These are phyloP conservation scores for Polyodon spathula DNA, from an alignment of 2,113 vertebrate genomes.

Conservation along the genomic window DNA sequence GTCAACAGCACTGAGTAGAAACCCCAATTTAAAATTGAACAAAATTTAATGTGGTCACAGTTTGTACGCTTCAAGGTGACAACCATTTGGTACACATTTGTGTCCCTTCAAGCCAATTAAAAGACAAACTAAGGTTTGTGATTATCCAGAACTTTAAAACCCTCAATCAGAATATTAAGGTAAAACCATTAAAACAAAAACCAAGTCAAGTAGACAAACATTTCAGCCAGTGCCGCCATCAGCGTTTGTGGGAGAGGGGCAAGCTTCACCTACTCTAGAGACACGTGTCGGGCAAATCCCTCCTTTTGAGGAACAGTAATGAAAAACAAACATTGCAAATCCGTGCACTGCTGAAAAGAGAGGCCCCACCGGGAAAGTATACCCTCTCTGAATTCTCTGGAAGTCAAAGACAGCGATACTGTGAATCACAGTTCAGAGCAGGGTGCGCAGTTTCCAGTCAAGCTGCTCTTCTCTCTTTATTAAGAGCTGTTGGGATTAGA, in stretches of 20 bases:
- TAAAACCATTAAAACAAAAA: background rate
- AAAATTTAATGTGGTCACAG: no score
- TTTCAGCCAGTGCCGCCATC: constrained; percentile 7
- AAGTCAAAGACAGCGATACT: constrained; percentile 34
- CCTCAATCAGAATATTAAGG: no score
- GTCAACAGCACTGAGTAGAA: no score
- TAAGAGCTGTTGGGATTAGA: constrained; percentile 21
- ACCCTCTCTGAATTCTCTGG: constrained; percentile 34
- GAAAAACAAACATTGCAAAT: constrained; percentile 65
- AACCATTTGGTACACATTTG: no score
- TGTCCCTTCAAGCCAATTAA: no score
- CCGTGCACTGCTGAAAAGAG: constrained; percentile 43
- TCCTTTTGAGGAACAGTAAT: constrained; percentile 54
- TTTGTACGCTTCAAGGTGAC: no score
- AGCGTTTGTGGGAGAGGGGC: constrained; percentile 29
- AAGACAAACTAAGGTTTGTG: no score
- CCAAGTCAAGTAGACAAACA: background rate
- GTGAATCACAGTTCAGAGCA: constrained; percentile 25
- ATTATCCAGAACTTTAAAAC: no score
- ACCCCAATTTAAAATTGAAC: no score
- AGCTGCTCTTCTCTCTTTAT: constrained; percentile 22
- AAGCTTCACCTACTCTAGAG: constrained; percentile 45
- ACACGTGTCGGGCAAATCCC: constrained; percentile 54
- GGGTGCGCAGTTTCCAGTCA: constrained; percentile 19
- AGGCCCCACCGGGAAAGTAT: constrained; percentile 16